Conservation (phyloP, 1,140 invertebrate species). For the Eriosoma lanigerum region DNA sequence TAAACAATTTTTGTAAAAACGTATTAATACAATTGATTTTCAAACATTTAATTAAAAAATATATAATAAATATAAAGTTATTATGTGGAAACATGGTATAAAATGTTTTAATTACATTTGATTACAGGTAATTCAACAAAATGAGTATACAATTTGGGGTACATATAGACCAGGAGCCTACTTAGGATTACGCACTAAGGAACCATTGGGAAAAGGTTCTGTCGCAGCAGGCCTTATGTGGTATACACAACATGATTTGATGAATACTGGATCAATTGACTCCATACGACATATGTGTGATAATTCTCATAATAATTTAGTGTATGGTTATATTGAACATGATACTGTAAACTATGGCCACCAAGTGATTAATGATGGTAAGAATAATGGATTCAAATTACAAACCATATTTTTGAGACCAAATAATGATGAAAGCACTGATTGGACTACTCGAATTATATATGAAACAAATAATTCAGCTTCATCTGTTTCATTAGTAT, state of each 20-base stretch:
- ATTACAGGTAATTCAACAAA: conserved; percentile 69
- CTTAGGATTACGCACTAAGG: conserved; percentile 87
- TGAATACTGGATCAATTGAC: conserved; percentile 61
- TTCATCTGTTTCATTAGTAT: conserved; percentile 63
- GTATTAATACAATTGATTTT: too few relatives aligned
- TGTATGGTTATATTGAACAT: conserved; percentile 86
- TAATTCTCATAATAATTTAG: conserved; percentile 79
- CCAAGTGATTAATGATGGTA: conserved; percentile 73
- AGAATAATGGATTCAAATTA: conserved; percentile 74
- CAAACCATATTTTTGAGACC: conserved; percentile 89
- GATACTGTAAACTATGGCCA: conserved; percentile 90
- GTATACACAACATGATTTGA: conserved; percentile 76
- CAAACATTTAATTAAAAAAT: too few relatives aligned
- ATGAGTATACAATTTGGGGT: conserved; percentile 70
- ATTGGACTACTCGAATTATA: conserved; percentile 87
- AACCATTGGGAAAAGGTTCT: conserved; percentile 68
- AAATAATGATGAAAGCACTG: conserved; percentile 75
- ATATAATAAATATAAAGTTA: too few relatives aligned
- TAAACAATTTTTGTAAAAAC: too few relatives aligned
- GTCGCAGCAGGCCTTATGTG: conserved; percentile 94
- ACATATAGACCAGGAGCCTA: conserved; percentile 85
- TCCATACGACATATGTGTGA: conserved; percentile 86
- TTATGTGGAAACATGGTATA: too few relatives aligned
- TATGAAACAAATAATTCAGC: conserved; percentile 64
- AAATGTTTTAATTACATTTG: not conserved